A percentile compares a stretch with the other conserved stretches of the same genome.
Conservation (phyloP, 2,888 invertebrate species). For the Phortica magna region DNA sequence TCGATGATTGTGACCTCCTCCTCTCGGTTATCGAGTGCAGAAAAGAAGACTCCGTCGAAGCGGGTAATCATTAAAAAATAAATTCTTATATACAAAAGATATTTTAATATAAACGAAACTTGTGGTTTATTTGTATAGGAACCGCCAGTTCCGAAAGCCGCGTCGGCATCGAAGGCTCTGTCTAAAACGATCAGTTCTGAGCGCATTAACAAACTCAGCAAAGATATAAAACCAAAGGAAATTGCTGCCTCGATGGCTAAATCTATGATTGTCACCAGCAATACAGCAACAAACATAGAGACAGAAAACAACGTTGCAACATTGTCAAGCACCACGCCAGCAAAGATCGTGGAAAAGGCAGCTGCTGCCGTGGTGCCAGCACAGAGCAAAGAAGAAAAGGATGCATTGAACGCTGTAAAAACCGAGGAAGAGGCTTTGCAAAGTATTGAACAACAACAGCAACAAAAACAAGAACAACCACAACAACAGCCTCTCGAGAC, state of each 20-base stretch:
- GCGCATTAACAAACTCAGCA: conserved; percentile 57
- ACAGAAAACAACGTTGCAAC: conserved; percentile 33
- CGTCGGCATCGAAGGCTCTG: conserved; percentile 65
- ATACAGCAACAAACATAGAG: conserved; percentile 33
- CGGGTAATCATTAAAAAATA: conserved; percentile 65
- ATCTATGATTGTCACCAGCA: conserved; percentile 62
- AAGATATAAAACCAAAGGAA: conserved; percentile 60
- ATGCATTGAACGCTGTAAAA: conserved; percentile 76
- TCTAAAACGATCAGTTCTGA: conserved; percentile 62
- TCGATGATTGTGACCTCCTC: conserved; percentile 74
- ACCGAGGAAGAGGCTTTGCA: conserved; percentile 65
- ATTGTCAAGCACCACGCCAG: conserved; percentile 53
- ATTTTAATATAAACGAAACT: neutral
- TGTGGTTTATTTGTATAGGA: conserved; percentile 53
- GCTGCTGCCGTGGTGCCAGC: conserved; percentile 38
- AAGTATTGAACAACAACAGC: conserved; percentile 17
- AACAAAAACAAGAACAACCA: conserved; percentile 54
- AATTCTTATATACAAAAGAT: neutral
- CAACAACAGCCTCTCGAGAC: conserved; percentile 42
- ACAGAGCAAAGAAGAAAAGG: conserved; percentile 78
- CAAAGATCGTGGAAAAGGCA: conserved; percentile 45
- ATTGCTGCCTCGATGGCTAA: conserved; percentile 60
- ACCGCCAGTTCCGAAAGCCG: conserved; percentile 57
- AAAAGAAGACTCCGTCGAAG: conserved; percentile 74
- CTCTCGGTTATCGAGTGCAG: conserved; percentile 72